Conservation (phyloP, 2,888 invertebrate species). For the Alviniconcha strummeri region DNA sequence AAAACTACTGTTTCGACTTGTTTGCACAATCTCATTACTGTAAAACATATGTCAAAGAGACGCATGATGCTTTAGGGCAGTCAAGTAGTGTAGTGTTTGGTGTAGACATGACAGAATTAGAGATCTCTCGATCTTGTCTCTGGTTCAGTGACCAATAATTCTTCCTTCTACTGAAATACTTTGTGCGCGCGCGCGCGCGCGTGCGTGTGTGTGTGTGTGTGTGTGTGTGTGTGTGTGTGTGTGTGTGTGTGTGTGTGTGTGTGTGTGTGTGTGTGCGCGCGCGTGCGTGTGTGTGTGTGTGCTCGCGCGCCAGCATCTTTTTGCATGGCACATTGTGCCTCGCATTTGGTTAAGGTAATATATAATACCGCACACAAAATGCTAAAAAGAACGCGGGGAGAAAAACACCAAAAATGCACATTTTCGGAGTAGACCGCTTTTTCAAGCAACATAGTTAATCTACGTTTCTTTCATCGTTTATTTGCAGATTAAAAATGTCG, state of each 20-base stretch:
- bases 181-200: neutral
- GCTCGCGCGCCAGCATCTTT: neutral
- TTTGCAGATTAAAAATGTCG: too few relatives aligned
- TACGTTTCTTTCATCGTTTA: too few relatives aligned
- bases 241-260: neutral
- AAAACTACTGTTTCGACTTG: too few relatives aligned
- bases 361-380: too few relatives aligned
- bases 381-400: neutral
- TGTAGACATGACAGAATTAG: neutral
- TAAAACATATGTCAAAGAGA: neutral
- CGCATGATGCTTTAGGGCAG: neutral
- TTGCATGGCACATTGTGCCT: neutral
- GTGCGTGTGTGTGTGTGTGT: neutral
- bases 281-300: neutral
- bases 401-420: too few relatives aligned
- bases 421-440: neutral
- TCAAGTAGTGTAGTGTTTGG: neutral
- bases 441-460: too few relatives aligned
- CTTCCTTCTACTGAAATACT: neutral
- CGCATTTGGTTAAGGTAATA: too few relatives aligned
- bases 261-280: neutral
- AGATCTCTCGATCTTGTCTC: neutral
- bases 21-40: too few relatives aligned
- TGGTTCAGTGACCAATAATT: neutral
- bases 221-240: neutral